These are phyloP conservation scores for Anthopleura sola DNA, from an alignment of 64 coral and sea anemone species.

Conservation along the genomic window DNA sequence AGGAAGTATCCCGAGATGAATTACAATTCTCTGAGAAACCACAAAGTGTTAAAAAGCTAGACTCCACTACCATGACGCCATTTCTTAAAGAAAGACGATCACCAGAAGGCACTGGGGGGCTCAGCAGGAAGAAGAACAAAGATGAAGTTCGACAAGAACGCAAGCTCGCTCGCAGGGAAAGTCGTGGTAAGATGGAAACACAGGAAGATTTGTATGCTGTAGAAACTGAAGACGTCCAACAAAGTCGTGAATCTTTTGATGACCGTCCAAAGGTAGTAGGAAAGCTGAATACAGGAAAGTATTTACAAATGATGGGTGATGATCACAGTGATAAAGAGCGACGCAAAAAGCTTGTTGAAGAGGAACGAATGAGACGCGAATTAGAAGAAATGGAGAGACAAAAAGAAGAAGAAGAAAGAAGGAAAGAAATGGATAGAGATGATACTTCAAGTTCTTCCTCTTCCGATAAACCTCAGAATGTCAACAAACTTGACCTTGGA, in stretches of 20 bases:
- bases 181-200: conserved; percentile 5
- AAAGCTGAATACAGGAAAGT: background rate
- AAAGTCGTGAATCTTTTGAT: conserved; percentile 17
- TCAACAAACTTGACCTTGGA: conserved; percentile 22
- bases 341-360: conserved; percentile 9
- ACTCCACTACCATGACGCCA: background rate
- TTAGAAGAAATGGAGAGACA: conserved; percentile 22
- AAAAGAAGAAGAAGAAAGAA: conserved; percentile 15
- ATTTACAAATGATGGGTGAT: conserved; percentile 15
- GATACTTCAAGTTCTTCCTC: conserved; percentile 10
- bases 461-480: conserved; percentile 23
- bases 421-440: conserved; percentile 1
- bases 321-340: conserved; percentile 9
- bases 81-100: background rate
- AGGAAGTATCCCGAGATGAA: background rate
- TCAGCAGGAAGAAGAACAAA: background rate
- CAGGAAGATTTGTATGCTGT: background rate
- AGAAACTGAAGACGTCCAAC: background rate
- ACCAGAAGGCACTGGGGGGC: background rate
- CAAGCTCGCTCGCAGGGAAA: background rate
- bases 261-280: background rate
- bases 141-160: conserved; percentile 28
- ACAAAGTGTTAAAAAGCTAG: background rate
- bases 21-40: background rate
- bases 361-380: conserved; percentile 10